phyloP scores from a whole-genome alignment of 2,888 invertebrate genomes.

The Neoaliturus tenellus region DNA sequence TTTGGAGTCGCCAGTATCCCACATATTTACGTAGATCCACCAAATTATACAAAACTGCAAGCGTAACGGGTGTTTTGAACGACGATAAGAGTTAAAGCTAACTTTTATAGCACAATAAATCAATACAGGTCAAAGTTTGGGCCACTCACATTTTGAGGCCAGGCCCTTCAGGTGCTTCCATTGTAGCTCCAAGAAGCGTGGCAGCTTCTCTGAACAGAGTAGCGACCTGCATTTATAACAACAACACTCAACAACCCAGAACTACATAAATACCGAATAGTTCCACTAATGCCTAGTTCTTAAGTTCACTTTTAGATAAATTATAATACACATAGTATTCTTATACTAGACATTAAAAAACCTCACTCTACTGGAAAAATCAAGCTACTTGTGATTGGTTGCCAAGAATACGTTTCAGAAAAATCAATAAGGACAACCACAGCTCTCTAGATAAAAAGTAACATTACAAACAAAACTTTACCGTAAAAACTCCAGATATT shows the following conservation, averaged over 20 bases:
- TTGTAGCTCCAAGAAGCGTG: constrained; percentile 80
- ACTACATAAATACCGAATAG: constrained; percentile 57
- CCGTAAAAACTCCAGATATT: constrained; percentile 42
- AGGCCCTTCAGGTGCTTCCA: constrained; percentile 71
- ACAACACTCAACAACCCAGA: constrained; percentile 60
- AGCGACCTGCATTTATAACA: constrained; percentile 78
- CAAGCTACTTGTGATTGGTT: constrained; percentile 67
- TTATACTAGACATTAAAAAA: constrained; percentile 61
- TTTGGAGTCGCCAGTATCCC: constrained; percentile 13
- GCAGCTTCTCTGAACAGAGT: constrained; percentile 81
- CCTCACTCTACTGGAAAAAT: constrained; percentile 64
- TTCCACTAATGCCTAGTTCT: constrained; percentile 53
- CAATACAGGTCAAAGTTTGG: constrained; percentile 51
- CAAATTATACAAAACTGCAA: constrained; percentile 27
- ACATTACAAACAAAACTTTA: constrained; percentile 50
- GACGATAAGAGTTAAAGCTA: constrained; percentile 40
- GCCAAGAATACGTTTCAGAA: constrained; percentile 75
- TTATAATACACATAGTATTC: constrained; percentile 58
- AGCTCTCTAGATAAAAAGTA: constrained; percentile 64
- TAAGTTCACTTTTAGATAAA: constrained; percentile 50
- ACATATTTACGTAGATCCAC: constrained; percentile 24
- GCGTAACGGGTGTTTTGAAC: background rate
- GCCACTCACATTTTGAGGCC: constrained; percentile 69
- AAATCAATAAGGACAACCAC: constrained; percentile 76
- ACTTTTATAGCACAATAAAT: constrained; percentile 49